These are phyloP conservation scores for Oscheius sp. DNA, from an alignment of 1,140 invertebrate genomes.

Conservation along the genomic window DNA sequence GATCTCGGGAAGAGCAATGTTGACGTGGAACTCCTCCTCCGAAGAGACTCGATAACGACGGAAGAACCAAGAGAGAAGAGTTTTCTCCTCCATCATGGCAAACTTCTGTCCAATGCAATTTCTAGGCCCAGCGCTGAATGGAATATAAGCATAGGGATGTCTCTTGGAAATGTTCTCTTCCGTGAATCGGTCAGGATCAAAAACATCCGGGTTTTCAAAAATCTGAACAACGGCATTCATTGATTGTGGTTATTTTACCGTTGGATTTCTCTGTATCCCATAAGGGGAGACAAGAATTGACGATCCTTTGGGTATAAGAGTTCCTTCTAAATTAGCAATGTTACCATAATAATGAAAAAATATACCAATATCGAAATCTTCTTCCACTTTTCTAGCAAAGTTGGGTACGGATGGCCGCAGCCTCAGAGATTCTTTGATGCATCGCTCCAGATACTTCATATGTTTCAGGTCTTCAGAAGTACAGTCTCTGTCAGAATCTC, in stretches of 20 bases:
- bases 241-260: constrained; percentile 68
- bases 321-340: constrained; percentile 41
- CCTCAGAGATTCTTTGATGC: constrained; percentile 77
- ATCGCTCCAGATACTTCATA: constrained; percentile 79
- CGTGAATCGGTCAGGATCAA: constrained; percentile 86
- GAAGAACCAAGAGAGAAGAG: constrained; percentile 79
- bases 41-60: constrained; percentile 71
- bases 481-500: constrained; percentile 72
- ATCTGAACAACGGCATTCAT: constrained; percentile 70
- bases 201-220: constrained; percentile 78
- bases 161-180: constrained; percentile 70
- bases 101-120: constrained; percentile 71
- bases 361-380: constrained; percentile 67
- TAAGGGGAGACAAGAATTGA: constrained; percentile 55
- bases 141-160: constrained; percentile 62
- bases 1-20: constrained; percentile 61
- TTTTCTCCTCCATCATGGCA: constrained; percentile 80
- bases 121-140: constrained; percentile 62
- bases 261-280: constrained; percentile 63
- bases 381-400: constrained; percentile 72
- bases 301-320: constrained; percentile 58
- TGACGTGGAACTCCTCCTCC: constrained; percentile 56
- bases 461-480: constrained; percentile 78
- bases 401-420: constrained; percentile 67
- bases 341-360: background rate